A percentile compares a stretch with the other conserved stretches of the same genome.
phyloP scores from a whole-genome alignment of 2,888 invertebrate species.

The Pseudococcus longispinus region DNA sequence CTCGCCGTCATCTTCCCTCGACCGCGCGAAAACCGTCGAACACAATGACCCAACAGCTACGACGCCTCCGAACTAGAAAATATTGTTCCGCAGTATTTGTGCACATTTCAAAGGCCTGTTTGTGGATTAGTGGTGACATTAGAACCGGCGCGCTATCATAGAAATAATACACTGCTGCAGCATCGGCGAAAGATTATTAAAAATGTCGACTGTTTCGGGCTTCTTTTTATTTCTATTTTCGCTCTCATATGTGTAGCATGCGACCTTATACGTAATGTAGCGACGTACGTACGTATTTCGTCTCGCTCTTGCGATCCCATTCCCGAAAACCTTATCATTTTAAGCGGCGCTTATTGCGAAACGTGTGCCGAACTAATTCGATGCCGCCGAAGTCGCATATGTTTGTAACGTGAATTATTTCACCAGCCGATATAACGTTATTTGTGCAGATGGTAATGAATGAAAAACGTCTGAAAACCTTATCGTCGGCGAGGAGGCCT shows the following conservation, averaged over 20 bases:
- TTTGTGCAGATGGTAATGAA: constrained; percentile 33
- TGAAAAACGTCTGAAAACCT: constrained; percentile 11
- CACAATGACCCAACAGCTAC: constrained; percentile 44
- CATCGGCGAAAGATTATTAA: constrained; percentile 29
- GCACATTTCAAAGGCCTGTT: constrained; percentile 47
- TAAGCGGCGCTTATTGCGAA: constrained; percentile 10
- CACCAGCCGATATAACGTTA: not conserved
- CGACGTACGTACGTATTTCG: not conserved
- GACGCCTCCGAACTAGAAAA: constrained; percentile 48
- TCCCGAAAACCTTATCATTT: constrained; percentile 18
- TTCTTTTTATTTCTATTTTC: not conserved
- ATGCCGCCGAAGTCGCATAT: constrained; percentile 3
- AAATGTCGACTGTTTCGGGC: constrained; percentile 11
- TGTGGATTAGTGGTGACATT: constrained; percentile 49
- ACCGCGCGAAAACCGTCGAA: constrained; percentile 6
- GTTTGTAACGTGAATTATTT: constrained; percentile 43
- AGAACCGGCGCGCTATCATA: constrained; percentile 18
- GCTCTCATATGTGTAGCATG: not conserved
- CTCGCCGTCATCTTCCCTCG: not conserved
- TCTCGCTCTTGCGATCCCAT: not conserved
- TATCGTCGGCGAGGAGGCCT: not conserved
- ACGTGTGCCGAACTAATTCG: constrained; percentile 46
- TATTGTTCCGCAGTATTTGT: constrained; percentile 53
- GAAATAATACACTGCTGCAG: constrained; percentile 36
- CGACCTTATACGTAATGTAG: constrained; percentile 8